A percentile compares a stretch with the other conserved stretches of the same genome.
Evolutionary conservation across 2,797 vertebrate genomes (phyloP).

Genomic region (Halcyon leucocephala): DNA sequence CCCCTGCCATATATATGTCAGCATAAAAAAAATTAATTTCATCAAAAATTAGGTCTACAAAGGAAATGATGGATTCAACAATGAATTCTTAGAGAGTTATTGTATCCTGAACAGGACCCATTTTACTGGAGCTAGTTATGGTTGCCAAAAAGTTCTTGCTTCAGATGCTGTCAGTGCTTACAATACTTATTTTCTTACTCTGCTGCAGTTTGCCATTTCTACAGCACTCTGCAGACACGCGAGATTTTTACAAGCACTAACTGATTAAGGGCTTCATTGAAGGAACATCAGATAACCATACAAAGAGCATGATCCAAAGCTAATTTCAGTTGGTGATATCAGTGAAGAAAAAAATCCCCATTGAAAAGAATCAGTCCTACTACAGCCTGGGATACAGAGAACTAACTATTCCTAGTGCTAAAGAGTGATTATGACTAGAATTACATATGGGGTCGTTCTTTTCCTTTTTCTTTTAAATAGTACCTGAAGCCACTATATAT

Average conservation of each 20-base stretch:
- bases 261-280: background rate
- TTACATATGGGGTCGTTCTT: background rate
- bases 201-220: slow-evolving; percentile 1
- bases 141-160: slow-evolving; percentile 68
- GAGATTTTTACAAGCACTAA: background rate
- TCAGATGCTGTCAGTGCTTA: slow-evolving; percentile 61
- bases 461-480: background rate
- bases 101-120: slow-evolving; percentile 41
- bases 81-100: slow-evolving; percentile 41
- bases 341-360: background rate
- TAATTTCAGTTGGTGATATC: background rate
- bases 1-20: background rate
- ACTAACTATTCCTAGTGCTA: background rate
- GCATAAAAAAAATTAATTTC: slow-evolving; percentile 60
- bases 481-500: background rate
- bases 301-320: background rate
- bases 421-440: background rate
- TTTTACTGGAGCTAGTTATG: slow-evolving; percentile 52
- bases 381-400: background rate
- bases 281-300: background rate
- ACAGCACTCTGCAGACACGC: background rate
- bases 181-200: slow-evolving; percentile 58
- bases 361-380: background rate
- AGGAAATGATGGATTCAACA: slow-evolving; percentile 19
- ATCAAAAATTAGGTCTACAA: slow-evolving; percentile 52